These are phyloP conservation scores for Melanophora roralis DNA, from an alignment of 2,888 invertebrate genomes.

Conservation along the genomic window DNA sequence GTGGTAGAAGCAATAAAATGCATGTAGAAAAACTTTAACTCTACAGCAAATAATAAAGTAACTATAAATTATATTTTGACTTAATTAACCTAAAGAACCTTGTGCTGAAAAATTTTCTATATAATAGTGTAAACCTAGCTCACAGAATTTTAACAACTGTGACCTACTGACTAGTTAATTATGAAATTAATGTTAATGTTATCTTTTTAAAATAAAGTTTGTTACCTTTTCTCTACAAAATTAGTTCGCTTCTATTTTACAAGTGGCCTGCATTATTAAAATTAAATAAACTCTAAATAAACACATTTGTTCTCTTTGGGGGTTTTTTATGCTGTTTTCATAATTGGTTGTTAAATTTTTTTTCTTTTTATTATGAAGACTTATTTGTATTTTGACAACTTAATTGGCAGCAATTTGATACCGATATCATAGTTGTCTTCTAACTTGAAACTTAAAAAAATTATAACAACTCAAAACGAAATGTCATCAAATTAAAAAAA, in stretches of 20 bases:
- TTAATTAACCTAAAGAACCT: too few species aligned
- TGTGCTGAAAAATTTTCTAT: too few species aligned
- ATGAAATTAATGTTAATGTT: not conserved
- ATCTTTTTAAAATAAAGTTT: not conserved
- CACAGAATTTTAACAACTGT: too few species aligned
- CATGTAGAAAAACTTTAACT: too few species aligned
- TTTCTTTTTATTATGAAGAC: not conserved
- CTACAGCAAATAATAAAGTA: too few species aligned
- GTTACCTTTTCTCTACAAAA: not conserved
- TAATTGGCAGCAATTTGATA: not conserved
- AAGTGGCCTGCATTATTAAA: not conserved
- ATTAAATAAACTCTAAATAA: not conserved
- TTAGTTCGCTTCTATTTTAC: not conserved
- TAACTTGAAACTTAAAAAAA: too few species aligned
- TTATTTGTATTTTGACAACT: not conserved
- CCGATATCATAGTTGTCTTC: not conserved
- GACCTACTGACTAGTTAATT: too few species aligned
- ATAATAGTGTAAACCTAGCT: too few species aligned
- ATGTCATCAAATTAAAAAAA: too few species aligned
- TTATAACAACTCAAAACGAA: too few species aligned
- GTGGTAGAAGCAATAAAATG: too few species aligned
- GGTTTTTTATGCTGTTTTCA: not conserved
- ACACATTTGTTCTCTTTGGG: not conserved
- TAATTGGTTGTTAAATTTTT: not conserved
- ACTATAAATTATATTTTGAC: too few species aligned